Base-by-base conservation (phyloP, 1,140 invertebrate genomes). In the Spodoptera litura region DNA sequence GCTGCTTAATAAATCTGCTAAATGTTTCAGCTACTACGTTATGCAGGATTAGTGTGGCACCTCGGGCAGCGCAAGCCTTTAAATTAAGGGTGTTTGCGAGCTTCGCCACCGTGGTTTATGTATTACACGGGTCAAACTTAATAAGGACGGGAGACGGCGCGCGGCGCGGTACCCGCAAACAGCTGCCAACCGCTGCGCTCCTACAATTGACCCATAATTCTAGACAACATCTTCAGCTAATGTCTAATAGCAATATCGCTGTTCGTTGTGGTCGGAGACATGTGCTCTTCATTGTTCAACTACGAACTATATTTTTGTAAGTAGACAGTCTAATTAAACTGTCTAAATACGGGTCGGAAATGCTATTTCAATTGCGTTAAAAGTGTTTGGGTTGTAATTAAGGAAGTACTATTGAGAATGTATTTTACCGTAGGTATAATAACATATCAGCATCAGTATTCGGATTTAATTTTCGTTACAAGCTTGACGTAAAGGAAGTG, bases 21-120 rank as follows among this genome's bases (percentile, higher is more conserved):
- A 81, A 83, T 83, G 82, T 78, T 83, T 85, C 74, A 78, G 72
- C 82, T 83, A 81, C 82, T 85, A 83, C 78, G 84, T 82, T 85
- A 85, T 85, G 80, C 80, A 55, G 84, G 80, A 83, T 85, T 83
- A 85, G 79, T 56, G 80, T 78, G 81, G 75, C 61, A 78, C 55
- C 66, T 44, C 64, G 68, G 78, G 72, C 61, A 13, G 49, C 44
- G 35, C 75, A 56, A 80, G 72, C 79, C 75, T 73, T 83, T 82
- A 83, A 83, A 85, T 85, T 85, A 81, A 83, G 70, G 75, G 44
- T 78, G 75, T 78, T 78, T 74, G 77, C 77, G 74, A 20, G 59
- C 61, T 59, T 55, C 76, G 55, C 38, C 64, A 62, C 66, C 70
- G 68, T 73, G 78, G 78, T 78, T 80, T 80, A 82, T 80, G 74